Conservation (phyloP, 2,113 vertebrate species). For the Heterocephalus glaber region DNA sequence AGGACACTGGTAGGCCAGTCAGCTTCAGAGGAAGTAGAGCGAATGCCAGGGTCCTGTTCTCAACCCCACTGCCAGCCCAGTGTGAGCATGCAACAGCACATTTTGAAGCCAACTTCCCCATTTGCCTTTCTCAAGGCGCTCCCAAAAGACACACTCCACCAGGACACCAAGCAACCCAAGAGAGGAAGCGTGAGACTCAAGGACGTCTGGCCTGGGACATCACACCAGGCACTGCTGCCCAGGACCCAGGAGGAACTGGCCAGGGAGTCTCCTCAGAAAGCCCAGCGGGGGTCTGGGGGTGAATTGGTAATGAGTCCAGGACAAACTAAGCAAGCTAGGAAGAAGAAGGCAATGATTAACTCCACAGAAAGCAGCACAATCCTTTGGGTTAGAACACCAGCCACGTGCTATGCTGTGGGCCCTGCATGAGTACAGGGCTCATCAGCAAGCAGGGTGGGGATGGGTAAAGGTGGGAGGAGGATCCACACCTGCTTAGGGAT, state of each 20-base stretch:
- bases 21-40: not conserved
- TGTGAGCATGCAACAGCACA: rapidly evolving
- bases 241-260: not conserved
- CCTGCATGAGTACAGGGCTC: not conserved
- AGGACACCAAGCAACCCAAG: not conserved
- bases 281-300: not conserved
- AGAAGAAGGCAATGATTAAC: constrained; percentile 49
- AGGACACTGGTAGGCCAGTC: not conserved
- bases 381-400: not conserved
- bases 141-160: rapidly evolving
- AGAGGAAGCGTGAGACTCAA: not conserved
- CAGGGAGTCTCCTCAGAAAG: not conserved
- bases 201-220: not conserved
- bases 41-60: not conserved
- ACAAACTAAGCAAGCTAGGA: not conserved
- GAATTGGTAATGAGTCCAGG: not conserved
- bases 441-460: too few relatives aligned
- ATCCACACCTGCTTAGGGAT: not conserved
- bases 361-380: not conserved
- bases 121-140: not conserved
- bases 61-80: rapidly evolving
- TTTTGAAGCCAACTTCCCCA: not conserved
- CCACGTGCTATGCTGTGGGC: not conserved
- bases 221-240: not conserved
- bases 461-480: not conserved